Evolutionary conservation across 1,140 invertebrate species (phyloP).

Genomic region (Nephila pilipes): DNA sequence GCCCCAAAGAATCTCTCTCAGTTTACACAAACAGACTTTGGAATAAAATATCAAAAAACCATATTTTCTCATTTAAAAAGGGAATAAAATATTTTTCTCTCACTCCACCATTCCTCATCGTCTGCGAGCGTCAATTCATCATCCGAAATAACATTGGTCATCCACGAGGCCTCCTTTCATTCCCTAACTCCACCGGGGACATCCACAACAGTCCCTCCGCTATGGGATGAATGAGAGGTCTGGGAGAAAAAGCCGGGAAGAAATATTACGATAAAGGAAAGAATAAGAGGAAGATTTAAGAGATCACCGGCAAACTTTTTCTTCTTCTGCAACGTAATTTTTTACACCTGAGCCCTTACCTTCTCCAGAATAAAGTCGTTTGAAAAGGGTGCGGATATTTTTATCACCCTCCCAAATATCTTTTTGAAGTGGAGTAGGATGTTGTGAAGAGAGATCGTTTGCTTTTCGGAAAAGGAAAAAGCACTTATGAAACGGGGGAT

Average conservation of each 20-base stretch:
- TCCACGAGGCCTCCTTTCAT: not conserved
- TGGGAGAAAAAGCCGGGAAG: not conserved
- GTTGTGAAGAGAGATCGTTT: not conserved
- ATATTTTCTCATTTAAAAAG: not conserved
- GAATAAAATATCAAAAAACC: not conserved
- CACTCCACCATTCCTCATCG: not conserved
- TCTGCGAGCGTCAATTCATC: not conserved
- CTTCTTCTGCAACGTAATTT: constrained; percentile 24
- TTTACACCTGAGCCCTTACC: constrained; percentile 52
- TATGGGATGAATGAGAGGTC: not conserved
- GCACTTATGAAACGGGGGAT: not conserved
- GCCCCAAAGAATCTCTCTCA: not conserved
- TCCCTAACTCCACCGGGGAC: not conserved
- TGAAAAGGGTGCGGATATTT: constrained; percentile 24
- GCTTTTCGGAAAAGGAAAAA: not conserved
- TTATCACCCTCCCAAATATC: not conserved
- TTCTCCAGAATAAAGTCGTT: not conserved
- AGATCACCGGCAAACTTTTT: constrained; percentile 60
- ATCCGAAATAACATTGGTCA: not conserved
- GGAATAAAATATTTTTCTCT: constrained; percentile 1
- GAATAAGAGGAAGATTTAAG: constrained; percentile 58
- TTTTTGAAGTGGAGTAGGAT: constrained; percentile 1
- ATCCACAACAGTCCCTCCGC: not conserved
- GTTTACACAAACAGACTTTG: not conserved
- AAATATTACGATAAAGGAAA: constrained; percentile 12